A percentile compares a stretch with the other conserved stretches of the same genome.
These are phyloP conservation scores for Coilia nasus DNA, from an alignment of 2,797 vertebrate species.

Conservation along the genomic window DNA sequence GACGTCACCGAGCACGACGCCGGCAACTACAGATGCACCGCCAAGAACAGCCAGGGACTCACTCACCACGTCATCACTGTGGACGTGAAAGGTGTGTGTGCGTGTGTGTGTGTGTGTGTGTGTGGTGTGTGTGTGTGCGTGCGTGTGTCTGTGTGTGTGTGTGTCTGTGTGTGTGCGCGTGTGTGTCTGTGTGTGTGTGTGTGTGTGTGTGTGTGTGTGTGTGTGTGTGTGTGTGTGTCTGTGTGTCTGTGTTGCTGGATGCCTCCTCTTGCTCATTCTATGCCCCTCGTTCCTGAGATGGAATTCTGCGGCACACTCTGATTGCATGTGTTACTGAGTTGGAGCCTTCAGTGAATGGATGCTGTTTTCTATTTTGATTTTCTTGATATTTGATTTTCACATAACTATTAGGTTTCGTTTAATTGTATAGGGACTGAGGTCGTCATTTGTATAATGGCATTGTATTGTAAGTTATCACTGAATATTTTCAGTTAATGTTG, in stretches of 20 bases:
- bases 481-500: no score
- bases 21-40: constrained; percentile 88
- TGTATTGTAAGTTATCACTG: no score
- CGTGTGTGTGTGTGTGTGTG: not conserved
- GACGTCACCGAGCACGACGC: constrained; percentile 88
- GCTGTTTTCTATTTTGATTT: not conserved
- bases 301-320: no score
- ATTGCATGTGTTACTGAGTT: no score
- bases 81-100: constrained; percentile 85
- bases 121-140: constrained; percentile 64
- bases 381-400: no score
- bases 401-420: no score
- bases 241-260: not conserved
- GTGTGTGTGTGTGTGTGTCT: constrained; percentile 63
- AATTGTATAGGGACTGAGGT: no score
- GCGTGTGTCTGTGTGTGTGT: not conserved
- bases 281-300: no score
- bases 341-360: no score
- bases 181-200: constrained; percentile 63
- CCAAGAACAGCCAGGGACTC: constrained; percentile 81
- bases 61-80: constrained; percentile 87
- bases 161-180: not conserved
- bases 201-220: constrained; percentile 6
- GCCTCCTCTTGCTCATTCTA: not conserved
- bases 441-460: no score